Evolutionary conservation across 2,113 vertebrate species (phyloP).

Genomic region (Neolamprologus modestus): DNA sequence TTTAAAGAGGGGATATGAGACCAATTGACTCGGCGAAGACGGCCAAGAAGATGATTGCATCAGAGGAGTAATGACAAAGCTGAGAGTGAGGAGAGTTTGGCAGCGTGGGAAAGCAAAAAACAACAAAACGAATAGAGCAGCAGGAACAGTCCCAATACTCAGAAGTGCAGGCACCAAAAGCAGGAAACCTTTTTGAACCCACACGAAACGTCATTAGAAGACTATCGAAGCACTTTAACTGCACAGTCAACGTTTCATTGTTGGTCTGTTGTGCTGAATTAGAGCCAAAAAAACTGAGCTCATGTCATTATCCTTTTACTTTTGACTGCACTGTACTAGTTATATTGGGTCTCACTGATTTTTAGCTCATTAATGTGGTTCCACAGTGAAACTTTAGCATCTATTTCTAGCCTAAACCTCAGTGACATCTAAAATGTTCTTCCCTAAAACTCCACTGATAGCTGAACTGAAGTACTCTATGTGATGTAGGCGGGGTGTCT

Average conservation of each 20-base stretch:
- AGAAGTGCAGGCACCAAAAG: neutral
- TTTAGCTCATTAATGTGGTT: neutral
- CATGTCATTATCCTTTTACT: neutral
- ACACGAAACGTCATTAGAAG: neutral
- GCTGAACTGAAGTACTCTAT: neutral
- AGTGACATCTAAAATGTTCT: neutral
- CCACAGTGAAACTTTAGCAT: neutral
- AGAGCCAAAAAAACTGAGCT: neutral
- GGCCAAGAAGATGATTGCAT: neutral
- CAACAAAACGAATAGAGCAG: neutral
- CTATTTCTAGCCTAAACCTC: neutral
- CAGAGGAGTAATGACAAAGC: neutral
- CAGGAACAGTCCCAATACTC: neutral
- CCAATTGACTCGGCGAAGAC: neutral
- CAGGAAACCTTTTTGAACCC: neutral
- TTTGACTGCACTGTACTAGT: neutral
- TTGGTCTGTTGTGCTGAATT: neutral
- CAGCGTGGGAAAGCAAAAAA: neutral
- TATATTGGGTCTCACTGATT: neutral
- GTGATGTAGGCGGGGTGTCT: slow-evolving; percentile 8
- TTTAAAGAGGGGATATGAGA: neutral
- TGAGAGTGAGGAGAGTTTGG: neutral
- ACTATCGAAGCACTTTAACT: neutral
- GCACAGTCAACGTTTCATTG: neutral
- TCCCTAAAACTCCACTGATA: neutral